Evolutionary conservation across 1,140 invertebrate genomes (phyloP), one percentile per base, ranked within the genome.

Genomic region (Aphis craccivora): DNA sequence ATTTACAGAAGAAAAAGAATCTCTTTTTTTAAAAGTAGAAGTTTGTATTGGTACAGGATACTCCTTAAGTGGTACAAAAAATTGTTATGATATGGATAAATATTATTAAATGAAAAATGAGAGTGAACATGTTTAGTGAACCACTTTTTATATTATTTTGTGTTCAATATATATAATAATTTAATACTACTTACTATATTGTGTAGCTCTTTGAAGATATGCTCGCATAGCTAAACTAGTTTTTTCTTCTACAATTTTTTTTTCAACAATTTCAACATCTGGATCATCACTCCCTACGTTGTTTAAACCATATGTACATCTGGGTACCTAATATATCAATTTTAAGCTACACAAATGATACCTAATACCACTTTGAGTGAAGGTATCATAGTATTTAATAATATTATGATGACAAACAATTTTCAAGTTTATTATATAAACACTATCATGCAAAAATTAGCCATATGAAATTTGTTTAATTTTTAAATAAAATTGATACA

Each of bases 201-300:
- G 96, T 95, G 96, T 96, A 43, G 98, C 97, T 95, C 98, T 95
- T 95, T 98, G 97, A 90, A 99, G 95, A 95, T 99, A 99, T 1
- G 97, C 96, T 95, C 96, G 96, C 98, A 99, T 99, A 60, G 98
- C 97, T 95, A 97, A 98, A 95, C 97, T 98, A 9, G 97, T 96
- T 95, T 96, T 97, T 94, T 97, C 96, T 94, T 96, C 94, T 25
- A 48, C 87, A 23, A 94, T 93, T 91, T 81, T 89, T 37, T 83
- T 93, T 45, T 93, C 90, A n/a, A 48, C 40, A 93, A 94, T 91
- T 51, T 83, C 48, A 53, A 76, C 87, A 43, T 83, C 48, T n/a
- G 91, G 91, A n/a, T 93, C 48, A 55, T 93, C 37, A 93, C 91
- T 93, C 7, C 91, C 91, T 8, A 86, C 91, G 86, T 93, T 93